Conservation (phyloP, 2,113 vertebrate genomes). For the Hydrochoerus hydrochaeris region DNA sequence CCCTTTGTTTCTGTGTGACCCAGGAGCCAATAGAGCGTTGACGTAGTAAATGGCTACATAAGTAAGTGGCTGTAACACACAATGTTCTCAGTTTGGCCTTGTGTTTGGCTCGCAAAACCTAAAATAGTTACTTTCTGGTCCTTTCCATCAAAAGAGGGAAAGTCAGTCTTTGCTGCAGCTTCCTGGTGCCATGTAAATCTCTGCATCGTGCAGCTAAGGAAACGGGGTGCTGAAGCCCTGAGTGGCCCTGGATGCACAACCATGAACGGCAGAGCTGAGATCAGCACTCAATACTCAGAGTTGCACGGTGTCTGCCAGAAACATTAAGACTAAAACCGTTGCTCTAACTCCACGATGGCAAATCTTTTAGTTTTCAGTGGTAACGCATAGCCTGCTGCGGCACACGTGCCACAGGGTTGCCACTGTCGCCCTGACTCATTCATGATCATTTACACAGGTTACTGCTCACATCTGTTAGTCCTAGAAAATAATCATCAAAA, state of each 20-base stretch:
- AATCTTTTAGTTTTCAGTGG: background rate
- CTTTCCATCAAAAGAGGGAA: background rate
- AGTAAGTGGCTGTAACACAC: too few species aligned
- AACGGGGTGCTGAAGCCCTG: constrained; percentile 71
- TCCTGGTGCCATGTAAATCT: background rate
- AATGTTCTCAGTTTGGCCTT: background rate
- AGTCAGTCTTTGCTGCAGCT: background rate
- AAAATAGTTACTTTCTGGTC: background rate
- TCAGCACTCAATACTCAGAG: background rate
- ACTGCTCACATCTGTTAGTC: constrained; percentile 90
- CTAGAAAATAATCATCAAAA: constrained; percentile 84
- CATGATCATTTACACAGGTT: constrained; percentile 85
- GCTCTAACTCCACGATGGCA: constrained; percentile 55
- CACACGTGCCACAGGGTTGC: background rate
- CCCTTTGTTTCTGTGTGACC: background rate
- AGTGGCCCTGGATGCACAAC: background rate
- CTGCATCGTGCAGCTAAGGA: background rate
- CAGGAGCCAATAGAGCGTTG: background rate
- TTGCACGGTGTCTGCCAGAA: background rate
- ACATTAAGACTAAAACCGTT: background rate
- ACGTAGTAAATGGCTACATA: background rate
- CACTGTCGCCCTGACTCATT: constrained; percentile 32
- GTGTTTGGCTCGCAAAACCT: background rate
- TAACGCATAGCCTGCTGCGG: background rate
- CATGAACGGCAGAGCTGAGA: background rate